phyloP scores from a whole-genome alignment of 2,797 vertebrate genomes.

The Gila robusta region DNA sequence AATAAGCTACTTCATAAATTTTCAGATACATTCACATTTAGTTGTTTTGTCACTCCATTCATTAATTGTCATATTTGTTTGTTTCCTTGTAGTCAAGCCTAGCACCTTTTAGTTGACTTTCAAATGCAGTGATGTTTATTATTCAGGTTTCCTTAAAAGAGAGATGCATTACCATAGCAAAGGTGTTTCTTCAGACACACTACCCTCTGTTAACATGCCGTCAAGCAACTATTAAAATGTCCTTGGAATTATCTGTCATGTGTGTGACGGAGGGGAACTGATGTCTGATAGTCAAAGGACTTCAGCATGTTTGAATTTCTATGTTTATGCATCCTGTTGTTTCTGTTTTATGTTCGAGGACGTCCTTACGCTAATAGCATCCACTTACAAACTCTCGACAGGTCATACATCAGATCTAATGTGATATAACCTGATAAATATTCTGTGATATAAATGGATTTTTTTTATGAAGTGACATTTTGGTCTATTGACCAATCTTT shows the following conservation, averaged over 20 bases:
- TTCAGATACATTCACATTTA: neutral
- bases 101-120: conserved; percentile 41
- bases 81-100: no score
- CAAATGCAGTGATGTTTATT: conserved; percentile 31
- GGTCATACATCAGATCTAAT: conserved; percentile 36
- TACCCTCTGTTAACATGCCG: conserved; percentile 18
- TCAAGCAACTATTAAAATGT: conserved; percentile 21
- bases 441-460: neutral
- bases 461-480: neutral
- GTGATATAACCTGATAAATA: conserved; percentile 22
- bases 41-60: neutral
- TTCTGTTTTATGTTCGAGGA: conserved; percentile 35
- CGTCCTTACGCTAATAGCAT: conserved; percentile 1
- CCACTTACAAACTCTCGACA: neutral
- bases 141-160: conserved; percentile 26
- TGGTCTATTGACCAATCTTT: neutral
- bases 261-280: conserved; percentile 25
- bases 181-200: conserved; percentile 25
- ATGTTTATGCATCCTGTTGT: conserved; percentile 38
- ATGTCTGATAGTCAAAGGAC: conserved; percentile 37
- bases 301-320: conserved; percentile 14
- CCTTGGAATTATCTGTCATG: conserved; percentile 38
- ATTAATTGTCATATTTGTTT: neutral
- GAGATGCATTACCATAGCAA: conserved; percentile 31
- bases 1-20: neutral